Percentiles rank a stretch among this genome's conserved stretches.
Conservation (phyloP, 2,888 invertebrate species). For the Tetrapedia diversipes region DNA sequence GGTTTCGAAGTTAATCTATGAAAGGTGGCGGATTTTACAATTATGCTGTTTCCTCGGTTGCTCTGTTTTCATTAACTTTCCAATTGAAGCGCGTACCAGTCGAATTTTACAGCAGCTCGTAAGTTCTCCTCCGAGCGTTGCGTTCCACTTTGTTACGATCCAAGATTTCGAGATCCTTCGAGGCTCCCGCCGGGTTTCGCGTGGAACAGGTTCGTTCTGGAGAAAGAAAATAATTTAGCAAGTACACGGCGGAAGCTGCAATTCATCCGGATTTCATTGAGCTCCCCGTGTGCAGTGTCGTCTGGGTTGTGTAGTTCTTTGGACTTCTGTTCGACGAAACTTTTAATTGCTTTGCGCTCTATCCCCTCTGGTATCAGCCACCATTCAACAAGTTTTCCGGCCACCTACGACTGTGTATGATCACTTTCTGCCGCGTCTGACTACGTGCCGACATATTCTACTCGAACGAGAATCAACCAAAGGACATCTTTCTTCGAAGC, state of each 20-base stretch:
- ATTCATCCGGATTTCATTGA: neutral
- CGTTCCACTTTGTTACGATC: conserved; percentile 21
- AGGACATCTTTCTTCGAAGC: too few species aligned
- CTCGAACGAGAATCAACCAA: too few species aligned
- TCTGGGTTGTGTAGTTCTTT: neutral
- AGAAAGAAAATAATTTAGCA: neutral
- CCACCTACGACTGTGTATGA: neutral
- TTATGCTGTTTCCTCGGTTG: conserved; percentile 26
- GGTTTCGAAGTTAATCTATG: too few species aligned
- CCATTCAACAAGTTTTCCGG: conserved; percentile 29
- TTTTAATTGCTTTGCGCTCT: conserved; percentile 26
- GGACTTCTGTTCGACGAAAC: neutral
- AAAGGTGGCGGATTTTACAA: conserved; percentile 39
- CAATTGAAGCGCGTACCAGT: conserved; percentile 5
- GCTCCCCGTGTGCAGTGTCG: too few species aligned
- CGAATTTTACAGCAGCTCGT: conserved; percentile 66
- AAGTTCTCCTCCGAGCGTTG: conserved; percentile 51
- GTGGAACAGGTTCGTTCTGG: conserved; percentile 6
- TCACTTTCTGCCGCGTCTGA: neutral
- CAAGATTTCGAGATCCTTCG: conserved; percentile 2
- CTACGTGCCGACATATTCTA: conserved; percentile 2
- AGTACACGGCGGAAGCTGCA: neutral
- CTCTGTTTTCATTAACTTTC: conserved; percentile 60
- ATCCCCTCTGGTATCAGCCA: conserved; percentile 1
- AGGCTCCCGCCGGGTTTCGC: neutral